Evolutionary conservation across 2,797 vertebrate species (phyloP).

Genomic region (Eleutherodactylus coqui): DNA sequence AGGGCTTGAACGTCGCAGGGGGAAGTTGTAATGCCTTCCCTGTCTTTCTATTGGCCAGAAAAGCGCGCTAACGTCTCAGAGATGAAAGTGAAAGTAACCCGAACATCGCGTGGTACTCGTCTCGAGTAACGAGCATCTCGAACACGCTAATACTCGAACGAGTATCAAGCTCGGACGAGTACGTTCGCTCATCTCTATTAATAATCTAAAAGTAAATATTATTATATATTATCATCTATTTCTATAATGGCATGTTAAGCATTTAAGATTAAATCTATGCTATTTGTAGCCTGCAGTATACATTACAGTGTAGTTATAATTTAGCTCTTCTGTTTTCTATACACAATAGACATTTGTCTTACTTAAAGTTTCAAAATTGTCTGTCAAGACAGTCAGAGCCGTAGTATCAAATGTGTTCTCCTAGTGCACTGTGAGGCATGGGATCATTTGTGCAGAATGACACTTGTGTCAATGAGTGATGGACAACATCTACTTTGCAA

Average conservation of each 20-base stretch:
- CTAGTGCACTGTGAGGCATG: neutral
- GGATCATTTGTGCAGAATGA: conserved; percentile 33
- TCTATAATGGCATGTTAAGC: neutral
- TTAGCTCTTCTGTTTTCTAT: neutral
- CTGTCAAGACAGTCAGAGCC: neutral
- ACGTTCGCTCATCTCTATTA: too few species aligned
- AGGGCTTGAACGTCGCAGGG: too few species aligned
- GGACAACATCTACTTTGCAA: neutral
- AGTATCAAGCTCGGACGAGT: too few species aligned
- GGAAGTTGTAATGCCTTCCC: too few species aligned
- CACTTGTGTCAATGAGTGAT: conserved; percentile 36
- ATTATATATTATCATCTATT: neutral
- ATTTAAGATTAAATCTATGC: neutral
- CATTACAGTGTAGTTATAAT: neutral
- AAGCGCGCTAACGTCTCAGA: too few species aligned
- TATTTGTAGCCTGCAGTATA: neutral
- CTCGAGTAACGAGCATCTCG: too few species aligned
- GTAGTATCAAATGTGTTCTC: neutral
- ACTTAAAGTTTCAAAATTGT: conserved; percentile 31
- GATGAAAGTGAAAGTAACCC: too few species aligned
- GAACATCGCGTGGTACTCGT: too few species aligned
- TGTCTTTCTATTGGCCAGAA: too few species aligned
- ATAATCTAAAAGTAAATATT: too few species aligned
- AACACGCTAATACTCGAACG: too few species aligned
- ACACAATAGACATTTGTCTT: conserved; percentile 15